A percentile compares a stretch with the other conserved stretches of the same genome.
These are phyloP conservation scores for Drosophila borealis DNA, from an alignment of 2,888 invertebrate genomes.

Conservation along the genomic window DNA sequence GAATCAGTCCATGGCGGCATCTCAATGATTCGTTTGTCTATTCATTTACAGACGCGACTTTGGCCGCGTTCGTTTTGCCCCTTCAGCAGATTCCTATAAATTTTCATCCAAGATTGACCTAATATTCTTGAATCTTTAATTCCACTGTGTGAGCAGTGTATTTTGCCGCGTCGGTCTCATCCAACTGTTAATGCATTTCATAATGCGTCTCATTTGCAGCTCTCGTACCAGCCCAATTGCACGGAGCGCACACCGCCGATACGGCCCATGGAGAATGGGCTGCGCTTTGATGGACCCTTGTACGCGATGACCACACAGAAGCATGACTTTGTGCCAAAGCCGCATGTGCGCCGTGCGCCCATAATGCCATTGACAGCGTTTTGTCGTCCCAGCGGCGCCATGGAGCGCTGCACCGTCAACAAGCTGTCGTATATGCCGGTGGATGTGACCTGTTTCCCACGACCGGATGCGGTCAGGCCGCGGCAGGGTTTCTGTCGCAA, in stretches of 20 bases:
- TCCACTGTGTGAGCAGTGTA: too few relatives aligned
- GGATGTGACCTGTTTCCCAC: slow-evolving; percentile 74
- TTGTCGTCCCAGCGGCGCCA: slow-evolving; percentile 69
- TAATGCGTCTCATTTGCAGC: slow-evolving; percentile 69
- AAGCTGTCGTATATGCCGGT: slow-evolving; percentile 84
- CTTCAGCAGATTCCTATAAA: too few relatives aligned
- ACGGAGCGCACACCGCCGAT: slow-evolving; percentile 86
- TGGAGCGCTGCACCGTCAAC: slow-evolving; percentile 83
- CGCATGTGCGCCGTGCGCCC: slow-evolving; percentile 83
- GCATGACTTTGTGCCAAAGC: slow-evolving; percentile 90
- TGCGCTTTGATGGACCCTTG: slow-evolving; percentile 88
- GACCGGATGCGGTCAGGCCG: slow-evolving; percentile 71
- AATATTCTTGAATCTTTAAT: too few relatives aligned
- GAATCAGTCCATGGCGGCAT: too few relatives aligned
- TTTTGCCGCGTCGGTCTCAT: too few relatives aligned
- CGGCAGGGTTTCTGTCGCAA: slow-evolving; percentile 79
- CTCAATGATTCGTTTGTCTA: too few relatives aligned
- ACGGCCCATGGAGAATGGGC: slow-evolving; percentile 87
- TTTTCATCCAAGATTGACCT: too few relatives aligned
- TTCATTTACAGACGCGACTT: too few relatives aligned
- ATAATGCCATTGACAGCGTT: slow-evolving; percentile 77
- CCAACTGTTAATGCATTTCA: neutral
- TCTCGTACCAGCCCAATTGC: slow-evolving; percentile 87
- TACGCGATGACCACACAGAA: slow-evolving; percentile 90
- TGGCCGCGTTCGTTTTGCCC: too few relatives aligned